Evolutionary conservation across 2,888 invertebrate genomes (phyloP), one percentile per base, ranked within the genome.

Genomic region (Galerucella nymphaeae): DNA sequence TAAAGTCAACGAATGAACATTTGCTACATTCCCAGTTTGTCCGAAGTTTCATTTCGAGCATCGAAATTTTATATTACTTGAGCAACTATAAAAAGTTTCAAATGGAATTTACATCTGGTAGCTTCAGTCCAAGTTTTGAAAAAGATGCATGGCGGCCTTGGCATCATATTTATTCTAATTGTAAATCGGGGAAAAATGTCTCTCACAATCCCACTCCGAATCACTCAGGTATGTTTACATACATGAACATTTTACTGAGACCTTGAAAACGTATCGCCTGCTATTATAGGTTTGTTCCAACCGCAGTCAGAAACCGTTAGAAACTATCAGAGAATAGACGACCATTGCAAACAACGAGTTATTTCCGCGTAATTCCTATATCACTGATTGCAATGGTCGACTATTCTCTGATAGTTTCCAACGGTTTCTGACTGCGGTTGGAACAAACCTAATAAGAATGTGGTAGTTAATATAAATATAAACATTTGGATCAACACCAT

Each of bases 141-240:
- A 76, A 70, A 20, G 38, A 63, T 1, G 68, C 76, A 9, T 88
- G 88, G 88, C 83, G 83, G 65, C 88, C 88, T 1, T 88, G 88
- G 88, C 83, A 86, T 80, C 86, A 88, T 68, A 82, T 88, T 61
- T 88, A 88, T 73, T 86, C 88, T 1, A 80, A 84, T 74, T 85
- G 86, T 73, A 87, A 86, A 75, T 85, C 85, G 59, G 76, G 73
- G 16, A 86, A 85, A 74, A 85, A 82, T 5, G 76, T 80, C n/a
- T 68, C 75, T 11, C 87, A 87, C 77, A 80, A 77, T 50, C 87
- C 88, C 0, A 75, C 80, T 53, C 78, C 84, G 41, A 88, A 88
- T 80, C 78, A 80, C 18, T 77, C 82, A 64, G 81, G 80, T 80
- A 48, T 48, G 66, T 73, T 58, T 70, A 55, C 65, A 63, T 42